Evolutionary conservation across 2,888 invertebrate genomes (phyloP).

Genomic region (Euplagia quadripunctaria): DNA sequence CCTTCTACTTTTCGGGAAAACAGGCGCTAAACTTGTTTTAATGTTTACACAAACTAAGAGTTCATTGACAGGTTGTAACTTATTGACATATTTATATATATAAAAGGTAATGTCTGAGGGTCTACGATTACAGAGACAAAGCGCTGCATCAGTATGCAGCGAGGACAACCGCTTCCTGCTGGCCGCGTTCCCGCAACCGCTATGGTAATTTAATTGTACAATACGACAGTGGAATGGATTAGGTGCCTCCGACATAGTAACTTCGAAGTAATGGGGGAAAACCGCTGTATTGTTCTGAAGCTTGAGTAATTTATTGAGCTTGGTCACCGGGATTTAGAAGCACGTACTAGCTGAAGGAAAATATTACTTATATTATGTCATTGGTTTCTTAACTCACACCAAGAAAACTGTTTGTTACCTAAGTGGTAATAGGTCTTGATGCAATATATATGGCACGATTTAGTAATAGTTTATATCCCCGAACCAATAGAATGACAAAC

Average conservation of each 20-base stretch:
- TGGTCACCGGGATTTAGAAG: slow-evolving; percentile 24
- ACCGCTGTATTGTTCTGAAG: slow-evolving; percentile 58
- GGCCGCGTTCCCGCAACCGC: slow-evolving; percentile 77
- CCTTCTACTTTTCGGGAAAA: background rate
- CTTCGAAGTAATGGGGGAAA: slow-evolving; percentile 60
- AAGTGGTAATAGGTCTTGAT: background rate
- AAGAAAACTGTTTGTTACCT: background rate
- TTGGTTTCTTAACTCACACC: slow-evolving; percentile 11
- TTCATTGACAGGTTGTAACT: slow-evolving; percentile 9
- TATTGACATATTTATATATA: slow-evolving; percentile 19
- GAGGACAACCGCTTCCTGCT: slow-evolving; percentile 73
- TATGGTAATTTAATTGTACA: slow-evolving; percentile 82
- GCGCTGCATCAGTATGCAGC: slow-evolving; percentile 75
- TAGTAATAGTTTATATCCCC: background rate
- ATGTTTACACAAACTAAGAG: background rate
- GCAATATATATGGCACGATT: background rate
- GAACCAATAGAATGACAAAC: background rate
- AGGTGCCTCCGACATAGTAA: slow-evolving; percentile 54
- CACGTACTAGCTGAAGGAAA: slow-evolving; percentile 33
- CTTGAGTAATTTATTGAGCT: slow-evolving; percentile 42
- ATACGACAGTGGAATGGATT: slow-evolving; percentile 67
- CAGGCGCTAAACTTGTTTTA: background rate
- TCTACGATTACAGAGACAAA: slow-evolving; percentile 46
- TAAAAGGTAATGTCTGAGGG: slow-evolving; percentile 30
- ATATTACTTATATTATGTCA: slow-evolving; percentile 21